phyloP scores from a whole-genome alignment of 2,113 vertebrate genomes.

The Bungarus multicinctus region DNA sequence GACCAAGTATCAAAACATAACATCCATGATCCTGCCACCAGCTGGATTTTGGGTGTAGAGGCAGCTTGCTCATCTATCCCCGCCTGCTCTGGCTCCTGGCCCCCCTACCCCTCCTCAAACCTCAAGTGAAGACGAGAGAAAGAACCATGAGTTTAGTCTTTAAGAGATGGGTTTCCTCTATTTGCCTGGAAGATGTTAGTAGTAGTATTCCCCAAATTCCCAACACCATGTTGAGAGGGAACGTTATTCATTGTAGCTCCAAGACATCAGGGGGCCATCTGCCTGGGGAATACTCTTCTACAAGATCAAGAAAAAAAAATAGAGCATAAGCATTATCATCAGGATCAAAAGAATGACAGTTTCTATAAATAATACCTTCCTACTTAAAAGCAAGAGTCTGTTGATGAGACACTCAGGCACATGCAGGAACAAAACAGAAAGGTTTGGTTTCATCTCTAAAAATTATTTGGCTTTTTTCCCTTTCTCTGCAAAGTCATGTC shows the following conservation, averaged over 20 bases:
- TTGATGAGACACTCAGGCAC: accelerated
- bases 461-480: not conserved
- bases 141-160: not conserved
- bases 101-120: not conserved
- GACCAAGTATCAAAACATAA: not conserved
- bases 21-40: not conserved
- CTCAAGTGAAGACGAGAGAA: not conserved
- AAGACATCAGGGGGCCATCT: not conserved
- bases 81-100: not conserved
- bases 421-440: not conserved
- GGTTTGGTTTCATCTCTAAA: not conserved
- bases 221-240: not conserved
- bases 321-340: not conserved
- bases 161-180: not conserved
- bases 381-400: accelerated
- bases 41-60: not conserved
- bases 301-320: not conserved
- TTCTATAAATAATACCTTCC: not conserved
- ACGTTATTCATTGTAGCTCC: not conserved
- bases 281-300: not conserved
- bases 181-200: not conserved
- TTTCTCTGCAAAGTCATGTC: slow-evolving; percentile 4
- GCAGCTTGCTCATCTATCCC: not conserved
- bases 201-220: not conserved
- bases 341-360: not conserved